Conservation (phyloP, 2,888 invertebrate species). For the Hipparchia semele region DNA sequence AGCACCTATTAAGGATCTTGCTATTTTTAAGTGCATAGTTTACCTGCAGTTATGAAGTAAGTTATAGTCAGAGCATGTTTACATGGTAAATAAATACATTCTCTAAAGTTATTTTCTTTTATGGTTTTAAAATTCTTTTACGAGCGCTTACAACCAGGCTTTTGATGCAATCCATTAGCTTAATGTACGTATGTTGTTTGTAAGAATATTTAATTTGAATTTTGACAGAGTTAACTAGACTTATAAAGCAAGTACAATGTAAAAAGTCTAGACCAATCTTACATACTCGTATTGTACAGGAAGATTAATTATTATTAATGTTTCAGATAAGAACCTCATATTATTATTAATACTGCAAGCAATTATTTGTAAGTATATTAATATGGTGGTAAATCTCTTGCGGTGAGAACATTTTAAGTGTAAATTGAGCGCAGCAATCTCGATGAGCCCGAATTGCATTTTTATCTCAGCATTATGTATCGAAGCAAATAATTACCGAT, state of each 20-base stretch:
- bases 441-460: conserved; percentile 24
- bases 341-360: conserved; percentile 17
- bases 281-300: conserved; percentile 1
- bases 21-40: neutral
- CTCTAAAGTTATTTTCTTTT: too few relatives aligned
- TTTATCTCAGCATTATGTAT: conserved; percentile 15
- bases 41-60: neutral
- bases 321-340: conserved; percentile 21
- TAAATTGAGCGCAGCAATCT: conserved; percentile 24
- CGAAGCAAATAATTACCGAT: conserved; percentile 8
- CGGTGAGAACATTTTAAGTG: conserved; percentile 17
- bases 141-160: too few relatives aligned
- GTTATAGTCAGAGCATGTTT: too few relatives aligned
- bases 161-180: too few relatives aligned
- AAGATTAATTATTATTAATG: conserved; percentile 15
- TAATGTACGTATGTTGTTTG: too few relatives aligned
- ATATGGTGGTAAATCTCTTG: conserved; percentile 9
- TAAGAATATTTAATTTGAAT: too few relatives aligned
- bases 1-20: conserved; percentile 1
- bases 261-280: neutral
- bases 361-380: conserved; percentile 12
- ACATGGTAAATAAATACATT: too few relatives aligned
- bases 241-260: neutral
- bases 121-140: too few relatives aligned
- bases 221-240: too few relatives aligned